Conservation (phyloP, 2,797 vertebrate genomes). For the Periophthalmus magnuspinnatus region DNA sequence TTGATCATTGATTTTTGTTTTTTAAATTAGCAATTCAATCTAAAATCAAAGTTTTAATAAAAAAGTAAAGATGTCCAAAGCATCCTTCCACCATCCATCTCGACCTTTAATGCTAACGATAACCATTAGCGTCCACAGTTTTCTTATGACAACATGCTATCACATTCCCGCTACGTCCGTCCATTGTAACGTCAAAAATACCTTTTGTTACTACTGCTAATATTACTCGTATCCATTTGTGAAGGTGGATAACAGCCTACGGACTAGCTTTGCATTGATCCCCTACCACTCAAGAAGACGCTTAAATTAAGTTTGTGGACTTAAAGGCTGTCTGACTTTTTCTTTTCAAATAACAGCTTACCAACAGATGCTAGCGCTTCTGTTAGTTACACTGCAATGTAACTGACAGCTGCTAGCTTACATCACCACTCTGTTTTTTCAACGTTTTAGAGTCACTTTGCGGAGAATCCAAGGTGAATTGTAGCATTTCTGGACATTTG, state of each 20-base stretch:
- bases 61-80: no score
- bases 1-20: no score
- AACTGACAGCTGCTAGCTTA: constrained; percentile 25
- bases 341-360: constrained; percentile 10
- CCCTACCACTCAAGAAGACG: not conserved
- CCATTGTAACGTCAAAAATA: not conserved
- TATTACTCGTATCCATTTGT: not conserved
- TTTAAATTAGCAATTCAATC: no score
- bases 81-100: no score
- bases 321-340: not conserved
- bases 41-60: no score
- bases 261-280: constrained; percentile 8
- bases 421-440: constrained; percentile 18
- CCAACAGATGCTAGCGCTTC: constrained; percentile 29
- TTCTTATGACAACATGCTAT: not conserved
- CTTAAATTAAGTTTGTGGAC: not conserved
- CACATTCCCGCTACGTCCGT: not conserved
- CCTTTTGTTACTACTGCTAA: not conserved
- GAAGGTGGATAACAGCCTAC: not conserved
- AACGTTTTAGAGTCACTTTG: constrained; percentile 9
- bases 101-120: no score
- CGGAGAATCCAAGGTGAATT: constrained; percentile 12
- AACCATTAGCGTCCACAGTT: not conserved
- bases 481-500: constrained; percentile 14
- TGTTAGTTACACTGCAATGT: constrained; percentile 12